Conservation (phyloP, 2,113 vertebrate genomes). For the Saccopteryx bilineata region DNA sequence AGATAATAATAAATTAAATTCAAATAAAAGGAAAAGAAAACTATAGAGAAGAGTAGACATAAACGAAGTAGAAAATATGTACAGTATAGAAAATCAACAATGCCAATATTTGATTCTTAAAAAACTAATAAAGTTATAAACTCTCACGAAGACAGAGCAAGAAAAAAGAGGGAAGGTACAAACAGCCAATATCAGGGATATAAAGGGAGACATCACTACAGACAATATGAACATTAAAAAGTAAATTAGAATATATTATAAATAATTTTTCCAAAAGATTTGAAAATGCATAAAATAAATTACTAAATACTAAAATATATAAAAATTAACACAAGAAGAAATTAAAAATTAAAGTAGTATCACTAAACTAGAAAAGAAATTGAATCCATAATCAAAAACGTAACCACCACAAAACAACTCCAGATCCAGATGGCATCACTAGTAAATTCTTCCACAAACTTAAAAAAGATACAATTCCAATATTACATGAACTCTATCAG, state of each 20-base stretch:
- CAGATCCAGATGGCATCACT: slow-evolving; percentile 2
- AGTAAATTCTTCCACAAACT: not conserved
- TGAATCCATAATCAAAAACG: not conserved
- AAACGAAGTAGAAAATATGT: not conserved
- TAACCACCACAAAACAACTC: not conserved
- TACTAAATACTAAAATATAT: not conserved
- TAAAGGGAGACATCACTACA: not conserved
- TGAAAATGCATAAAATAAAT: slow-evolving; percentile 15
- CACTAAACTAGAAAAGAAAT: not conserved
- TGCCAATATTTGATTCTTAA: not conserved
- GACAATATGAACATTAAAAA: not conserved
- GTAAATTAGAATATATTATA: not conserved
- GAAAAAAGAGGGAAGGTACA: not conserved
- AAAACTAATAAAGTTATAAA: not conserved
- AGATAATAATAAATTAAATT: slow-evolving; percentile 39
- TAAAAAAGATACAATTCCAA: not conserved
- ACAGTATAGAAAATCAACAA: not conserved
- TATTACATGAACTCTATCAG: not conserved
- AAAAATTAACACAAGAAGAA: not conserved
- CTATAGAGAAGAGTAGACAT: not conserved
- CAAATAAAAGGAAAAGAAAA: not conserved
- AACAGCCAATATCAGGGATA: not conserved
- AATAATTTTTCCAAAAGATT: slow-evolving; percentile 22
- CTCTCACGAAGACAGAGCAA: not conserved
- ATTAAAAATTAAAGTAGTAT: not conserved